Conservation (phyloP, 1,140 invertebrate genomes). For the Metopolophium dirhodum region DNA sequence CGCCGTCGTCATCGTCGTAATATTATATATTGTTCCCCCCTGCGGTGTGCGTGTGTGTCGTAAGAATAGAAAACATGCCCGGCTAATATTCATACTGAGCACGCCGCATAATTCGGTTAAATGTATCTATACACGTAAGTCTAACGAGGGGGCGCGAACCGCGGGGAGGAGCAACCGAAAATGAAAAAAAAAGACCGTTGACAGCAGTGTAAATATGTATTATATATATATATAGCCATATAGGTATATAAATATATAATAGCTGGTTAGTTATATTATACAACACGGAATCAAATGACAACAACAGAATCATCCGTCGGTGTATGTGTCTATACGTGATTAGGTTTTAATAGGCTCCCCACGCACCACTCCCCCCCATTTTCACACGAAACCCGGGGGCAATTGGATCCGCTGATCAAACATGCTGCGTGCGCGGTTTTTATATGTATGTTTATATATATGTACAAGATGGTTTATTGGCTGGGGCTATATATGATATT, state of each 20-base stretch:
- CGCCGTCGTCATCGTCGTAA: background rate
- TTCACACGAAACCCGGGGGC: background rate
- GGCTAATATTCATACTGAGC: constrained; percentile 14
- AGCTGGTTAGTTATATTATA: background rate
- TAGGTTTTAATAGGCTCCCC: constrained; percentile 52
- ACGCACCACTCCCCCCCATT: too few relatives aligned
- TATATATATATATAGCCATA: background rate
- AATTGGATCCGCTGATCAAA: constrained; percentile 36
- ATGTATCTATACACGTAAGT: constrained; percentile 12
- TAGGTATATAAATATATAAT: background rate
- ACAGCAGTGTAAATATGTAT: background rate
- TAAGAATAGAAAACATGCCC: constrained; percentile 13
- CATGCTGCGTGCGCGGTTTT: background rate
- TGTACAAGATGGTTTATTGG: background rate
- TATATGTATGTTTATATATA: background rate
- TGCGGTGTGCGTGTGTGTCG: background rate
- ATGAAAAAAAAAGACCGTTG: constrained; percentile 31
- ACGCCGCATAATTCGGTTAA: constrained; percentile 49
- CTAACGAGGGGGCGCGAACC: constrained; percentile 4
- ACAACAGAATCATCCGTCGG: background rate
- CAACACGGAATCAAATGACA: constrained; percentile 39
- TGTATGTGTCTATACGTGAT: constrained; percentile 17
- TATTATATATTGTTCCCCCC: background rate
- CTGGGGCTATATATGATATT: background rate
- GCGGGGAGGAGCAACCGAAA: constrained; percentile 34